Evolutionary conservation across 2,113 vertebrate species (phyloP), one percentile per base, ranked within the genome.

Genomic region (Calyptommatus sinebrachiatus): DNA sequence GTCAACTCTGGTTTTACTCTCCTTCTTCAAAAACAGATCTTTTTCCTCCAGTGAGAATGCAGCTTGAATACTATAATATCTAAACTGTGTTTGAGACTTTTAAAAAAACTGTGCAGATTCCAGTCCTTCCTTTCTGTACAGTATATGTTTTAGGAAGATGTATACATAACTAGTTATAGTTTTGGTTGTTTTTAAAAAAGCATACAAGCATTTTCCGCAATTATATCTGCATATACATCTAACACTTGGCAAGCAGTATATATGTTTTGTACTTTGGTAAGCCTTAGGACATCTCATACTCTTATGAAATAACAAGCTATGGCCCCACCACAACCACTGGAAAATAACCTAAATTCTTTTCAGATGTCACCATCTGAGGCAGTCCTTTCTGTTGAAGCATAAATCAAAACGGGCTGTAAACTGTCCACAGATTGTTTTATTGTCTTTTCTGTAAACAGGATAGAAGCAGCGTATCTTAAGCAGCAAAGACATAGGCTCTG

Each of bases 311-410:
- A 67, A 26, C 70, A 67, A 29, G 21, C 28, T 29, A 29, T 29
- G 14, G 12, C 73, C 65, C 57, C 41, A 20, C 76, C 70, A 45
- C 18, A 12, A 57, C 53, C 16, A 26, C 31, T 46, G 81, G 69
- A 73, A 72, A 76, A 70, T n/a, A 53, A 66, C 66, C 62, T n/a
- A 73, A 65, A 78, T 78, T 73, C 35, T 28, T 73, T 78, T 50
- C 75, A 83, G 62, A 73, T 78, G 81, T 66, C 66, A 67, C 26
- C 29, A 73, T 16, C 70, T 78, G 62, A 57, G 35, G 9, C 62
- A 24, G 10, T 61, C 35, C 46, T 57, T 77, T 45, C 60, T 63
- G 65, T 63, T 53, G 71, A 50, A 67, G 16, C 68, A 22, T 72
- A 82, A 71, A 67, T 68, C 71, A 57, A 45, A 24, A 41, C 20